A percentile compares a stretch with the other conserved stretches of the same genome.
Conservation (phyloP, 2,797 vertebrate genomes). For the Betta splendens region DNA sequence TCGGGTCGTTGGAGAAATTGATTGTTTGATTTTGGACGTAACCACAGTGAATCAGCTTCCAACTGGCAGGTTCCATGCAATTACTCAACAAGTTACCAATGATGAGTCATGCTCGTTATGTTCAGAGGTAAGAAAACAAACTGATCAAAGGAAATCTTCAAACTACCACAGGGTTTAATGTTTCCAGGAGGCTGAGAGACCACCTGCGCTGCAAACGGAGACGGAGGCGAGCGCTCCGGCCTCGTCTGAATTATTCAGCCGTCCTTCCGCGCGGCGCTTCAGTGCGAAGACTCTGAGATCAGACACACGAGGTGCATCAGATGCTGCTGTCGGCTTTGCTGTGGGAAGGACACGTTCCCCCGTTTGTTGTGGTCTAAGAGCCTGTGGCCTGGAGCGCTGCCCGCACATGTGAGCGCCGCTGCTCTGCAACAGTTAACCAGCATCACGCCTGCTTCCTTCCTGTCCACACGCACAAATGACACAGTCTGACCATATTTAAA, state of each 20-base stretch:
- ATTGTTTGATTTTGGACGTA: too few species aligned
- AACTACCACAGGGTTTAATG: conserved; percentile 10
- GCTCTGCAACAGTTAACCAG: too few species aligned
- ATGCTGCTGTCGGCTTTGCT: conserved; percentile 20
- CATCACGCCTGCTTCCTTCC: conserved; percentile 47
- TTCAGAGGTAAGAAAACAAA: conserved; percentile 17
- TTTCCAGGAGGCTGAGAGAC: conserved; percentile 13
- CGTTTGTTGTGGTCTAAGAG: conserved; percentile 15
- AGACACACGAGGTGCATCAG: conserved; percentile 25
- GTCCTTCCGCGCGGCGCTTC: too few species aligned
- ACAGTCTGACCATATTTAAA: too few species aligned
- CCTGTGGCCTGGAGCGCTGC: conserved; percentile 16
- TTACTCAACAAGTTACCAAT: too few species aligned
- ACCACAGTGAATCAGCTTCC: conserved; percentile 25
- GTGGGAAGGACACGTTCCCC: conserved; percentile 4
- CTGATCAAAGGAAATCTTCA: neutral
- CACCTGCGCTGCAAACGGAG: conserved; percentile 45
- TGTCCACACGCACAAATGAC: conserved; percentile 11
- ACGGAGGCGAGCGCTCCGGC: conserved; percentile 26
- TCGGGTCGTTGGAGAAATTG: neutral
- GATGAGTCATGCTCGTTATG: conserved; percentile 23
- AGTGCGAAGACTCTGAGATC: too few species aligned
- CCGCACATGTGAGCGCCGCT: conserved; percentile 40
- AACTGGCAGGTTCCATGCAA: conserved; percentile 36
- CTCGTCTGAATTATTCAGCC: conserved; percentile 71